These are phyloP conservation scores for Lysandra bellargus DNA, from an alignment of 2,888 invertebrate genomes.

Conservation along the genomic window DNA sequence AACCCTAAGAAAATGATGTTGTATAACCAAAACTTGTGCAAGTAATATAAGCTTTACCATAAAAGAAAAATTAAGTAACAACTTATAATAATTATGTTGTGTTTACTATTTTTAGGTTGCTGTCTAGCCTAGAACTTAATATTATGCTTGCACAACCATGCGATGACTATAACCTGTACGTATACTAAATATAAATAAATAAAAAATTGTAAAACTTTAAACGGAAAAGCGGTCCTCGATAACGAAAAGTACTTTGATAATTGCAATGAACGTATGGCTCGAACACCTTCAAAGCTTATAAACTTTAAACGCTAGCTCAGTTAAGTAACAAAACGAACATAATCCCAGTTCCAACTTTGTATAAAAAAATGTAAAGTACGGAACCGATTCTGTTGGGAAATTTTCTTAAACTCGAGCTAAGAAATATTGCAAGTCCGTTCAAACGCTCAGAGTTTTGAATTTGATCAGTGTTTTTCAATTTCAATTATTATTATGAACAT, in stretches of 20 bases:
- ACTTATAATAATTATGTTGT: too few species aligned
- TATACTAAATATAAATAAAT: too few species aligned
- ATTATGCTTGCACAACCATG: too few species aligned
- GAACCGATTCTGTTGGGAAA: not conserved
- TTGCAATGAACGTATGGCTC: not conserved
- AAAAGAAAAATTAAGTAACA: too few species aligned
- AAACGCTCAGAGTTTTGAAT: not conserved
- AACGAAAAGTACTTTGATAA: conserved; percentile 6
- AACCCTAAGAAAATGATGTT: too few species aligned
- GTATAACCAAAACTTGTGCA: too few species aligned
- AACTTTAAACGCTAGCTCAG: conserved; percentile 10
- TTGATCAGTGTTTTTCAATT: not conserved
- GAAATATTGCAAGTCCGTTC: not conserved
- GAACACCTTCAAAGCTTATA: conserved; percentile 12
- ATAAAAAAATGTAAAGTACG: not conserved
- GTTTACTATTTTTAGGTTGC: too few species aligned
- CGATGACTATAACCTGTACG: too few species aligned
- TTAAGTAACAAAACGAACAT: not conserved
- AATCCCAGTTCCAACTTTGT: not conserved
- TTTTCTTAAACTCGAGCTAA: not conserved
- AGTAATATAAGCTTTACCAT: too few species aligned
- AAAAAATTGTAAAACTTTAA: not conserved
- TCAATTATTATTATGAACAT: too few species aligned
- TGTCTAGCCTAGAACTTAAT: too few species aligned
- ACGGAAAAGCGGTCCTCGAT: not conserved